A percentile compares a stretch with the other conserved stretches of the same genome.
phyloP scores from a whole-genome alignment of 2,888 invertebrate genomes.

The Pecten maximus region DNA sequence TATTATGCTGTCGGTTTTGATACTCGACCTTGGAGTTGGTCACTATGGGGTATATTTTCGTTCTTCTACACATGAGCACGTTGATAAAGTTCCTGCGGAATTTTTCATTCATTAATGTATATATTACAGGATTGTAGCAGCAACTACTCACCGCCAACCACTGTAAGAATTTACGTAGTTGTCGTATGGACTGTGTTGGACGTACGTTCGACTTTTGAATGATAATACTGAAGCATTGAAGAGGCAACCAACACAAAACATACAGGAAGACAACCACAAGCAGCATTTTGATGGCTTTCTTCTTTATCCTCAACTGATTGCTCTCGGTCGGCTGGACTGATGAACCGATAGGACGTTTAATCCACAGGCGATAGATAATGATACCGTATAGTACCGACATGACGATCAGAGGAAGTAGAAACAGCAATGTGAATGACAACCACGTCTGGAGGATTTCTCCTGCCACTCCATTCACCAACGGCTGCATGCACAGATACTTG shows the following conservation, averaged over 20 bases:
- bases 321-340: slow-evolving; percentile 53
- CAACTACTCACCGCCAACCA: slow-evolving; percentile 68
- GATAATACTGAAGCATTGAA: slow-evolving; percentile 64
- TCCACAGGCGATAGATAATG: slow-evolving; percentile 71
- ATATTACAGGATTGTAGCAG: slow-evolving; percentile 72
- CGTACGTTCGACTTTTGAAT: slow-evolving; percentile 54
- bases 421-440: slow-evolving; percentile 62
- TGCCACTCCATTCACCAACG: slow-evolving; percentile 45
- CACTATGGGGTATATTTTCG: slow-evolving; percentile 85
- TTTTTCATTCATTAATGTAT: slow-evolving; percentile 73
- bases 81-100: slow-evolving; percentile 66
- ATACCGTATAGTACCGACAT: slow-evolving; percentile 67
- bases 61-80: slow-evolving; percentile 59
- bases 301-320: slow-evolving; percentile 62
- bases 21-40: neutral
- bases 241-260: slow-evolving; percentile 69
- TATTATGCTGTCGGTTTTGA: neutral
- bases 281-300: slow-evolving; percentile 73
- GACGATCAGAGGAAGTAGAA: slow-evolving; percentile 64
- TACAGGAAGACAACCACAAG: slow-evolving; percentile 70
- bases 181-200: slow-evolving; percentile 51
- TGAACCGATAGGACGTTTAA: slow-evolving; percentile 60
- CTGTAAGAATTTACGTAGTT: slow-evolving; percentile 62
- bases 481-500: slow-evolving; percentile 55
- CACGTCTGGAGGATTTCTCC: slow-evolving; percentile 61